Conservation (phyloP, 1,140 invertebrate genomes). For the Popillia japonica region DNA sequence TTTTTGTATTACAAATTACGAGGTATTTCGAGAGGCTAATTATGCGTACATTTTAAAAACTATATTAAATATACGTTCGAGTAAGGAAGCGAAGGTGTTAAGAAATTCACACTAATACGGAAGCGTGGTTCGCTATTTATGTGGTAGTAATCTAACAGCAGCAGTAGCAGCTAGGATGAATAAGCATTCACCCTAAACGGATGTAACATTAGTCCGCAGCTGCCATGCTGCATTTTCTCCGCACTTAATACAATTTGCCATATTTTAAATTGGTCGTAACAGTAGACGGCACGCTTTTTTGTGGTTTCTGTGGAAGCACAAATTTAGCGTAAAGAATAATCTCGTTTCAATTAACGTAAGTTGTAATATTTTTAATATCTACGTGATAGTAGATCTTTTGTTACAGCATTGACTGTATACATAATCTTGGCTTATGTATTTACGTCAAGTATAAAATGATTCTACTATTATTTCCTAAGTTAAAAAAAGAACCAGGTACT, state of each 20-base stretch:
- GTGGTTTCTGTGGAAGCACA: slow-evolving; percentile 16
- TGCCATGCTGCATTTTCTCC: slow-evolving; percentile 9
- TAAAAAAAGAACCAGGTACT: not conserved
- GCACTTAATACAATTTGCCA: slow-evolving; percentile 15
- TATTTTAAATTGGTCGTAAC: slow-evolving; percentile 28
- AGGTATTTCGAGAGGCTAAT: no score
- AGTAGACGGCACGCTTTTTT: slow-evolving; percentile 19
- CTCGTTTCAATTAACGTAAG: not conserved
- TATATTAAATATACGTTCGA: no score
- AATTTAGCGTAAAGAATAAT: not conserved
- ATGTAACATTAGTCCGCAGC: slow-evolving; percentile 21
- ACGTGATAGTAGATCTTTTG: not conserved
- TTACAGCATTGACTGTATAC: not conserved
- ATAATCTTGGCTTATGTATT: not conserved
- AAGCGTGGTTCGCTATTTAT: not conserved
- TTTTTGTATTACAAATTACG: no score
- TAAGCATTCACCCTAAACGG: slow-evolving; percentile 8
- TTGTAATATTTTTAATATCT: not conserved
- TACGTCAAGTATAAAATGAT: not conserved
- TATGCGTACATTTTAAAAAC: no score
- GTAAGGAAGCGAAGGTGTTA: not conserved
- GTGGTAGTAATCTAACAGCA: slow-evolving; percentile 12
- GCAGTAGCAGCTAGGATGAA: slow-evolving; percentile 11
- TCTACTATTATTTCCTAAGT: not conserved
- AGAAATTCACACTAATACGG: not conserved